Evolutionary conservation across 2,888 invertebrate genomes (phyloP).

Genomic region (Hydropsyche betteni): DNA sequence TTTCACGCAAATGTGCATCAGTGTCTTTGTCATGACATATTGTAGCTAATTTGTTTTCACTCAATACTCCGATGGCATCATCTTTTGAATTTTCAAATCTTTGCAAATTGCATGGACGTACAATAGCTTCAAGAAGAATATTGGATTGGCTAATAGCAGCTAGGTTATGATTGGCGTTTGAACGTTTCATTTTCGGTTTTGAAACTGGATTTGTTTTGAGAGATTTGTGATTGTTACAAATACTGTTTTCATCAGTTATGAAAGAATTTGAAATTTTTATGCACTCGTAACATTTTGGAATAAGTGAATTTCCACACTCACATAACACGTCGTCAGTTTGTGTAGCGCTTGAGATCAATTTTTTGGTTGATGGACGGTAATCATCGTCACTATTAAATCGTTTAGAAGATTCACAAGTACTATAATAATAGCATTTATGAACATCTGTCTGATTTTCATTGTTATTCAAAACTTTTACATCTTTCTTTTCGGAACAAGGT

Average conservation of each 20-base stretch:
- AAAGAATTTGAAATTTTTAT: not conserved
- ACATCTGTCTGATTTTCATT: not conserved
- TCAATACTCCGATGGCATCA: constrained; percentile 52
- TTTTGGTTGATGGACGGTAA: constrained; percentile 54
- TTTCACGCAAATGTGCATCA: constrained; percentile 49
- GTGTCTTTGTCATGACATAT: constrained; percentile 45
- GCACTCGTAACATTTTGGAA: constrained; percentile 48
- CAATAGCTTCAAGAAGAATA: constrained; percentile 66
- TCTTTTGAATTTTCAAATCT: constrained; percentile 53
- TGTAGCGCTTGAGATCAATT: constrained; percentile 54
- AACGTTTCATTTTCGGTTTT: constrained; percentile 58
- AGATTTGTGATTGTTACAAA: not conserved
- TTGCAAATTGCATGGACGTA: constrained; percentile 58
- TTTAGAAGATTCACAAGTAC: constrained; percentile 53
- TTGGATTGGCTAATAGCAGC: constrained; percentile 64
- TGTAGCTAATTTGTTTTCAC: constrained; percentile 30
- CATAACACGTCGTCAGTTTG: constrained; percentile 62
- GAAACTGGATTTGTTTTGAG: constrained; percentile 36
- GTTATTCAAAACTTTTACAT: constrained; percentile 58
- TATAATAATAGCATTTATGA: not conserved
- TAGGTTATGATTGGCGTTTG: constrained; percentile 61
- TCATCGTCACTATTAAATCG: constrained; percentile 58
- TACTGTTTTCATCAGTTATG: constrained; percentile 55
- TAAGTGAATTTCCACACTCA: constrained; percentile 55
- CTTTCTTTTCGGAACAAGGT: constrained; percentile 53